These are phyloP conservation scores for Spheniscus mendiculus DNA, from an alignment of 2,113 vertebrate species.

Conservation along the genomic window DNA sequence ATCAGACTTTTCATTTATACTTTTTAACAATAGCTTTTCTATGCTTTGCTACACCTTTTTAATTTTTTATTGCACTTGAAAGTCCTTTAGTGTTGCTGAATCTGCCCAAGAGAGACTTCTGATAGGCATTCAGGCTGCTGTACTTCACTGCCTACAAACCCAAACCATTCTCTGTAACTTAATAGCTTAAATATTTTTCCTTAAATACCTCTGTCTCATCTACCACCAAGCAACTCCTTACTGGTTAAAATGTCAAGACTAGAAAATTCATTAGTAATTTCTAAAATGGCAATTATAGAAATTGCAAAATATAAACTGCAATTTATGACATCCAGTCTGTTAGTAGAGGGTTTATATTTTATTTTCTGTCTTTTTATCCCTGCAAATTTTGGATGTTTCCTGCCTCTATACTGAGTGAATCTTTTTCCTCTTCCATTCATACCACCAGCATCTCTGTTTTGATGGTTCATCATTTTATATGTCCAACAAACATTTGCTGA, in stretches of 20 bases:
- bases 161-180: background rate
- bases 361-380: background rate
- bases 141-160: background rate
- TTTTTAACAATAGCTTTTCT: background rate
- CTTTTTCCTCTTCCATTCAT: background rate
- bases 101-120: background rate
- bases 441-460: background rate
- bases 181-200: background rate
- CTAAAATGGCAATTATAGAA: too few relatives aligned
- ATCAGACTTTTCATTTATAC: background rate
- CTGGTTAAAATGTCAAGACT: background rate
- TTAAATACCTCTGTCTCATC: background rate
- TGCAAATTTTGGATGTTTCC: background rate
- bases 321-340: background rate
- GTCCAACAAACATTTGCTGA: background rate
- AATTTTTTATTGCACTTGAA: background rate
- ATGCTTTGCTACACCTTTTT: background rate
- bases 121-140: background rate
- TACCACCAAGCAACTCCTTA: background rate
- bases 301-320: background rate
- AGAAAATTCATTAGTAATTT: background rate
- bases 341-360: background rate
- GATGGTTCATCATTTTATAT: background rate
- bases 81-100: background rate
- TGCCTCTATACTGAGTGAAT: background rate